These are phyloP conservation scores for Leucania comma DNA, from an alignment of 2,888 invertebrate genomes.

Conservation along the genomic window DNA sequence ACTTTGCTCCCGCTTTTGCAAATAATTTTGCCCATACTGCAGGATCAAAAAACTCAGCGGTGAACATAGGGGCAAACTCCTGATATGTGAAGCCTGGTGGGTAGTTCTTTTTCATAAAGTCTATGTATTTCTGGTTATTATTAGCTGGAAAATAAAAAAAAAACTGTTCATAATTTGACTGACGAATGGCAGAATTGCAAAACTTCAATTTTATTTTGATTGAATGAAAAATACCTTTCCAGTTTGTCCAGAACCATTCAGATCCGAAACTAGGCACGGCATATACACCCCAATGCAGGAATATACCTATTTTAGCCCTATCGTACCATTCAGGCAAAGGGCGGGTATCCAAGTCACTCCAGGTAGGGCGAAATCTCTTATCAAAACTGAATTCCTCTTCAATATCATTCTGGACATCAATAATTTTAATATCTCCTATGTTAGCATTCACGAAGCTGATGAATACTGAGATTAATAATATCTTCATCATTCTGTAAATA, in stretches of 20 bases:
- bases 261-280: slow-evolving; percentile 96
- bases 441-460: slow-evolving; percentile 44
- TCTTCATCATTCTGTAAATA: slow-evolving; percentile 63
- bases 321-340: slow-evolving; percentile 97
- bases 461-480: slow-evolving; percentile 51
- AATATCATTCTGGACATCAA: slow-evolving; percentile 32
- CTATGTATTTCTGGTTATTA: slow-evolving; percentile 80
- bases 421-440: slow-evolving; percentile 18
- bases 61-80: slow-evolving; percentile 97
- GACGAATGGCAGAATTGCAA: neutral
- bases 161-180: neutral
- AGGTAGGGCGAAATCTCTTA: slow-evolving; percentile 92
- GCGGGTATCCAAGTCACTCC: slow-evolving; percentile 96
- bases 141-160: slow-evolving; percentile 36
- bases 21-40: slow-evolving; percentile 96
- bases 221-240: slow-evolving; percentile 91
- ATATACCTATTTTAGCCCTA: slow-evolving; percentile 97
- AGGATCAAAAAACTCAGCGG: slow-evolving; percentile 97
- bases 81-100: slow-evolving; percentile 97
- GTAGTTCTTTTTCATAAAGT: slow-evolving; percentile 96
- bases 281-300: slow-evolving; percentile 98
- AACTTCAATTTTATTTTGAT: neutral
- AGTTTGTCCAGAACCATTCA: slow-evolving; percentile 98
- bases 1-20: slow-evolving; percentile 96
- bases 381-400: slow-evolving; percentile 17